Conservation (phyloP, 2,888 invertebrate genomes). For the Cryptocephalus primarius region DNA sequence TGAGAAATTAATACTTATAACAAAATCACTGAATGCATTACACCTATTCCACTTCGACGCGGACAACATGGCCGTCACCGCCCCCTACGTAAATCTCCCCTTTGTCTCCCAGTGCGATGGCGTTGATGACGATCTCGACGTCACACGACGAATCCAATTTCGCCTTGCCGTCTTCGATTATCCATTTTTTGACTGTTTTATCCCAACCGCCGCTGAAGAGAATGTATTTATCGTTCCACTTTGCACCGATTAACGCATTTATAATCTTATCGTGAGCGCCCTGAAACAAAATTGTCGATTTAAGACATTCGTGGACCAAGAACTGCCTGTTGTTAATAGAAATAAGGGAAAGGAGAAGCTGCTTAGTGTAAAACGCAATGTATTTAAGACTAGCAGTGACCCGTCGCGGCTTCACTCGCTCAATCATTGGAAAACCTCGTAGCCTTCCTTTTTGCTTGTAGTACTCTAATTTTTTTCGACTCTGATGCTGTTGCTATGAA, state of each 20-base stretch:
- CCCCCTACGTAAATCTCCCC: slow-evolving; percentile 43
- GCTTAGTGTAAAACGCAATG: no score
- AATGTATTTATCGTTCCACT: slow-evolving; percentile 22
- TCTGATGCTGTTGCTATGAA: no score
- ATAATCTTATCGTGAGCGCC: slow-evolving; percentile 41
- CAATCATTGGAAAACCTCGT: no score
- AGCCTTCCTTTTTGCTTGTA: no score
- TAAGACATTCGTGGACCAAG: no score
- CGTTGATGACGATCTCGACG: slow-evolving; percentile 23
- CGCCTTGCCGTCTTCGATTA: slow-evolving; percentile 18
- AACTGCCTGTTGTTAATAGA: no score
- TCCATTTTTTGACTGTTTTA: slow-evolving; percentile 38
- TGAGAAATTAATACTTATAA: no score
- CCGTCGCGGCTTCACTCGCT: no score
- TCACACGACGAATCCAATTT: slow-evolving; percentile 18
- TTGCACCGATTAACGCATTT: slow-evolving; percentile 31
- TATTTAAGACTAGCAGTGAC: no score
- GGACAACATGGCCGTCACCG: slow-evolving; percentile 42
- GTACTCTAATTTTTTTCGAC: no score
- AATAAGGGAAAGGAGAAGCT: no score
- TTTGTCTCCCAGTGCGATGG: slow-evolving; percentile 22
- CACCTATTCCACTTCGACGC: slow-evolving; percentile 17
- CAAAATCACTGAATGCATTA: not conserved
- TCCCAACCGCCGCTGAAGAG: slow-evolving; percentile 41
- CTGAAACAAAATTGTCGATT: slow-evolving; percentile 11